These are phyloP conservation scores for Diaprepes abbreviatus DNA, from an alignment of 2,888 invertebrate genomes.

Conservation along the genomic window DNA sequence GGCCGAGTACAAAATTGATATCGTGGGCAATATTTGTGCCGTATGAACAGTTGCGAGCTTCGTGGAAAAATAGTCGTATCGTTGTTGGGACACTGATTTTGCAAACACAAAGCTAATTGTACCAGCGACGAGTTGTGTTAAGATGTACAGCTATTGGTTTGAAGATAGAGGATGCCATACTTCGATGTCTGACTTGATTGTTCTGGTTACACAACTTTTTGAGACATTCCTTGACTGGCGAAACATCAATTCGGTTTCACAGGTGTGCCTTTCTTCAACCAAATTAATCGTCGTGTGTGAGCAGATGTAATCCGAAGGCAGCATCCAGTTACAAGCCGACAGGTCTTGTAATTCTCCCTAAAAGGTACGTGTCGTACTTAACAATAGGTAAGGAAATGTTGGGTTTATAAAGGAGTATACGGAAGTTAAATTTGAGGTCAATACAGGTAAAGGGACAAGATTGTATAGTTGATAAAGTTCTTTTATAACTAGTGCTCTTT, in stretches of 20 bases:
- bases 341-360: constrained; percentile 18
- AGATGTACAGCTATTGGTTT: constrained; percentile 7
- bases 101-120: no score
- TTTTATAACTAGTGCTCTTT: constrained; percentile 28
- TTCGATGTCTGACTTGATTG: constrained; percentile 4
- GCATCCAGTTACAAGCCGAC: not conserved
- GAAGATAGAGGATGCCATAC: constrained; percentile 10
- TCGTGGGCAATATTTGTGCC: no score
- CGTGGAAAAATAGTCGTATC: no score
- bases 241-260: not conserved
- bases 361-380: not conserved
- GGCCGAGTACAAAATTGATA: no score
- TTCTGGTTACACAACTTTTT: not conserved
- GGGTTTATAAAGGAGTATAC: constrained; percentile 24
- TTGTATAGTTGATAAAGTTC: no score
- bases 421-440: no score
- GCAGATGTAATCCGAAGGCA: not conserved
- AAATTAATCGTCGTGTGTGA: not conserved
- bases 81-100: no score
- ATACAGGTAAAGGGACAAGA: no score
- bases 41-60: no score
- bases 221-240: not conserved
- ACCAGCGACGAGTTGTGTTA: not conserved
- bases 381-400: constrained; percentile 11
- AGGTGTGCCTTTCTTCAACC: not conserved